phyloP scores from a whole-genome alignment of 2,797 vertebrate species.

The Morus bassanus region DNA sequence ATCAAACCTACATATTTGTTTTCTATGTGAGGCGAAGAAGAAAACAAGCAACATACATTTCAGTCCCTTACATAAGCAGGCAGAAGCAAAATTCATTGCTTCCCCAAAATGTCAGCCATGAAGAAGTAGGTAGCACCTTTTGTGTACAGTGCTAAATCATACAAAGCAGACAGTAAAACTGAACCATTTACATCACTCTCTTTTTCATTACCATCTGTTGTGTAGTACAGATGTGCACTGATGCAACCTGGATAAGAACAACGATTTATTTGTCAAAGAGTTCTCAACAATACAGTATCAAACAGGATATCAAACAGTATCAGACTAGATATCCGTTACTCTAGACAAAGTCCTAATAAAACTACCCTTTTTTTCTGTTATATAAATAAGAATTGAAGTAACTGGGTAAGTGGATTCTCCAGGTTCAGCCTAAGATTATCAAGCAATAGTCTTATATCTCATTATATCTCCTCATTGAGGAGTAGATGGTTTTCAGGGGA shows the following conservation, averaged over 20 bases:
- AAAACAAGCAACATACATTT: not conserved
- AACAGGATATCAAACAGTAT: not conserved
- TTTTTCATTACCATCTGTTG: not conserved
- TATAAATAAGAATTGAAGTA: not conserved
- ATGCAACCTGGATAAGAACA: not conserved
- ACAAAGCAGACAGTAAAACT: not conserved
- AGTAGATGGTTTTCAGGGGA: not conserved
- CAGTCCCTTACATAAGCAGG: not conserved
- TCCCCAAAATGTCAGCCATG: not conserved
- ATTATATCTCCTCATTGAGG: not conserved
- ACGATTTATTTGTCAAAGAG: not conserved
- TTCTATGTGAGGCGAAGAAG: not conserved
- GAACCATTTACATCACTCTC: not conserved
- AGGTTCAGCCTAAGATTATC: not conserved
- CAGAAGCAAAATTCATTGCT: not conserved
- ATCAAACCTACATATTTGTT: not conserved
- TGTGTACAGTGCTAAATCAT: not conserved
- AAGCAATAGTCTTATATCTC: not conserved
- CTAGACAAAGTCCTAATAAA: not conserved
- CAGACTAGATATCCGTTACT: not conserved
- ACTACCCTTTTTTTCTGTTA: not conserved
- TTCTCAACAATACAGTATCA: not conserved
- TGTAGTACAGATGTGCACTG: not conserved
- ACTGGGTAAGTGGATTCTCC: not conserved
- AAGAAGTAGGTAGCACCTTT: not conserved